phyloP scores from a whole-genome alignment of 1,140 invertebrate genomes.

The Drosophila subobscura region DNA sequence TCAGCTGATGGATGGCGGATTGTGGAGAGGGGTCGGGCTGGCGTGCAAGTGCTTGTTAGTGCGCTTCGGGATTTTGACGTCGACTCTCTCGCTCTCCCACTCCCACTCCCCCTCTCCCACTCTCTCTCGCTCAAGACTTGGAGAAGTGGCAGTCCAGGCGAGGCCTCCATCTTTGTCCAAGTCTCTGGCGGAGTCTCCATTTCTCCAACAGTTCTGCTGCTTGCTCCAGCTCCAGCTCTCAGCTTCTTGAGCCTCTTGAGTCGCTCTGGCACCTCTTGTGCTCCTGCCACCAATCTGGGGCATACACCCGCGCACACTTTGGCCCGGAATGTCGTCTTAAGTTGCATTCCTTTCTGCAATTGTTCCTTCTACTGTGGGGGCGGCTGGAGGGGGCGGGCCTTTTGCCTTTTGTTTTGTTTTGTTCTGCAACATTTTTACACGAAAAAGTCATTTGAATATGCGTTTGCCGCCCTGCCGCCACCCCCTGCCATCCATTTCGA shows the following conservation, averaged over 20 bases:
- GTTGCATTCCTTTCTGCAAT: conserved; percentile 74
- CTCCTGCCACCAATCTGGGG: conserved; percentile 5
- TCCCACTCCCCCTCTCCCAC: too few species aligned
- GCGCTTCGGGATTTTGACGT: conserved; percentile 69
- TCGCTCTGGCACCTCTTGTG: conserved; percentile 22
- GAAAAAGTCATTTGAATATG: conserved; percentile 81
- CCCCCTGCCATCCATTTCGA: conserved; percentile 11
- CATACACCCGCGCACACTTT: background rate
- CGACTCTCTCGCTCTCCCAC: conserved; percentile 18
- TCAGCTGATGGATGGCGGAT: background rate
- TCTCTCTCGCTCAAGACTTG: conserved; percentile 49
- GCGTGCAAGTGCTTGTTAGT: conserved; percentile 75
- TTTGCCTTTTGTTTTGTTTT: conserved; percentile 64
- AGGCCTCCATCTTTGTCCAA: background rate
- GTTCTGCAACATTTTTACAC: conserved; percentile 70
- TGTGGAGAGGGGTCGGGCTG: background rate
- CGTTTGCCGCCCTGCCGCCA: conserved; percentile 24
- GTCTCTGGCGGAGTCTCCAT: conserved; percentile 1
- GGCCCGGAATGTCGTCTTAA: conserved; percentile 41
- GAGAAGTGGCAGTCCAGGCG: conserved; percentile 58
- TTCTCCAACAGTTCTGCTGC: too few species aligned
- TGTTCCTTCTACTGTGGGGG: conserved; percentile 46
- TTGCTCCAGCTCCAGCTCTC: conserved; percentile 5
- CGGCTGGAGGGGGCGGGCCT: conserved; percentile 5
- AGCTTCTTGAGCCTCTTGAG: conserved; percentile 5